Base-by-base conservation (phyloP, 2,888 invertebrate genomes). In the Ariolimax columbianus region DNA sequence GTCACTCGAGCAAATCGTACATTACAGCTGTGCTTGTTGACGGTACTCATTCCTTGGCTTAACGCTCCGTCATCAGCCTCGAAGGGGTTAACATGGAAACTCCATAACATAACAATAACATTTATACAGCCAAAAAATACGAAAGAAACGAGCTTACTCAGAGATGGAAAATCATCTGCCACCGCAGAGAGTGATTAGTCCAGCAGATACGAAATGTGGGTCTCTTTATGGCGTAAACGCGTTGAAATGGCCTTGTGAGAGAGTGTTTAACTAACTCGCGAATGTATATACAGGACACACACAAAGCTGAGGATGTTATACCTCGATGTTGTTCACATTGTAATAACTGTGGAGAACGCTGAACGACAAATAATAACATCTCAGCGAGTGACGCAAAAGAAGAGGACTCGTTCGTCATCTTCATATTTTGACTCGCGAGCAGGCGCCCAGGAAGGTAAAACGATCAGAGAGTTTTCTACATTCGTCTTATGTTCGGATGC, bases 301-400 rank as follows among this genome's bases (percentile, higher is more conserved):
- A 72, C 81, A 81, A 81, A 70, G 72, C 30, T 30, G 1, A 7
- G 36, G 36, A 72, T 40, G 36, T 33, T 1, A n/a, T 19, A 68
- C 59, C 9, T 36, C 36, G 6, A 72, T 72, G 81, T 55, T 72
- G 2, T 17, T 38, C 47, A 7, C n/a, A 40, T 43, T 81, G 81
- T 81, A 72, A 81, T 72, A 81, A 81, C 81, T 51, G 51, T 80
- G 11, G 14, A 51, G 72, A 47, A 81, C 81, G 72, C 55, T 81
- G 47, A 72, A 38, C 72, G 38, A 55, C 70, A 55, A 81, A 72
- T 30, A 81, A 81, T 55, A 81, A 81, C 33, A 81, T 40, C 59
- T 72, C 70, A 36, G 51, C 36, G 47, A 9, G 19, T 33, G 26
- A 51, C 51, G 51, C 33, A 55, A 9, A 51, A 36, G 23, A 70